Evolutionary conservation across 1,140 invertebrate species (phyloP), one percentile per base, ranked within the genome.

Genomic region (Chironomus tepperi): DNA sequence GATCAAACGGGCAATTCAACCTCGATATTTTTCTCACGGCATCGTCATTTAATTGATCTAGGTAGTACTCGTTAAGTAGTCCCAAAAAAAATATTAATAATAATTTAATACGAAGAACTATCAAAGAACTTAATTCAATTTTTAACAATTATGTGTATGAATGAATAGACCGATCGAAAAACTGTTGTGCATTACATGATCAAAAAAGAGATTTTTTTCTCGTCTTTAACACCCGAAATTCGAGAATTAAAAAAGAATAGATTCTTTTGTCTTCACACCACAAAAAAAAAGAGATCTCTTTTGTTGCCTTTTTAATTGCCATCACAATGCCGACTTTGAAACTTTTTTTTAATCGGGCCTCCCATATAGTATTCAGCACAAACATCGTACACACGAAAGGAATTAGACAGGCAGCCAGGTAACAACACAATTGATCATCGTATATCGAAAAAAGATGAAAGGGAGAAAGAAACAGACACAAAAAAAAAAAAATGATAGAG

Each of bases 381-480:
- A 57, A 12, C 47, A 57, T 10, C 47, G 18, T 9, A 21, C 65
- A 21, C 65, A 70, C 18, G 19, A n/a, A 18, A 70, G 18, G 8
- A 70, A 70, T 15, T 16, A 70, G 9, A 9, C 65, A 70, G 19
- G 64, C 64, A 47, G 15, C 16, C 65, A 70, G 65, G 65, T 70
- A 70, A 70, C 65, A 70, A 70, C 65, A 70, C 65, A 70, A 70
- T 70, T 70, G 65, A 70, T 70, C 16, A 70, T 7, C 12, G n/a
- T 12, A 57, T 34, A 57, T 15, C 3, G 47, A 57, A 57, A 12
- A 70, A 70, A 70, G 18, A 70, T 70, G 65, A 70, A 18, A 70
- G 65, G 18, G 65, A 34, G 24, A 34, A n/a, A 57, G 47, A 57
- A n/a, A 57, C 12, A 15, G 47, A 57, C 1, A 57, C 5, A 34